Percentiles rank a stretch among this genome's conserved stretches.
phyloP scores from a whole-genome alignment of 2,888 invertebrate species.

The Latrodectus elegans region DNA sequence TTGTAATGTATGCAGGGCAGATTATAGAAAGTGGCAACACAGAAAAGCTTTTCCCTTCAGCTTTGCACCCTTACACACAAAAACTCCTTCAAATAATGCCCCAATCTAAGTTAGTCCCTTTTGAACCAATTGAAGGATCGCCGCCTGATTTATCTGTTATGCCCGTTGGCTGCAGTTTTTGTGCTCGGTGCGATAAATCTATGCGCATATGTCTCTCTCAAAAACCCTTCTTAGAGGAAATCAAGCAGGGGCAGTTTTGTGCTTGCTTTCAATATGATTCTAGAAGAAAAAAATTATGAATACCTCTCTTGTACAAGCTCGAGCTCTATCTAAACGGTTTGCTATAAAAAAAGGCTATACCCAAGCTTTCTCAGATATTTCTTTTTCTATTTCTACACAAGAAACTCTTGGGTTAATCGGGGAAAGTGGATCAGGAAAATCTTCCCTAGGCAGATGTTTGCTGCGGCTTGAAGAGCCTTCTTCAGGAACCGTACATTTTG shows the following conservation, averaged over 20 bases:
- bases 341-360: no score
- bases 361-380: no score
- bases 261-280: no score
- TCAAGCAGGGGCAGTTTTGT: no score
- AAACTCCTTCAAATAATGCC: neutral
- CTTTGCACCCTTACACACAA: neutral
- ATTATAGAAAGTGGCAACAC: neutral
- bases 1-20: constrained; percentile 26
- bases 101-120: neutral
- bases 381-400: neutral
- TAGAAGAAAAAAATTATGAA: no score
- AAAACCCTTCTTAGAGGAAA: no score
- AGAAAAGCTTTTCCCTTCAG: neutral
- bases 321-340: no score
- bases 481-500: neutral
- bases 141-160: neutral
- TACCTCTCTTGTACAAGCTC: no score
- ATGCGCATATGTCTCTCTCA: neutral
- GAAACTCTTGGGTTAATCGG: constrained; percentile 40
- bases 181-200: neutral
- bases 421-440: constrained; percentile 43
- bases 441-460: constrained; percentile 34
- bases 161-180: neutral
- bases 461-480: neutral
- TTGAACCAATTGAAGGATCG: neutral